Conservation (phyloP, 2,797 vertebrate species). For the Remorina albescens region DNA sequence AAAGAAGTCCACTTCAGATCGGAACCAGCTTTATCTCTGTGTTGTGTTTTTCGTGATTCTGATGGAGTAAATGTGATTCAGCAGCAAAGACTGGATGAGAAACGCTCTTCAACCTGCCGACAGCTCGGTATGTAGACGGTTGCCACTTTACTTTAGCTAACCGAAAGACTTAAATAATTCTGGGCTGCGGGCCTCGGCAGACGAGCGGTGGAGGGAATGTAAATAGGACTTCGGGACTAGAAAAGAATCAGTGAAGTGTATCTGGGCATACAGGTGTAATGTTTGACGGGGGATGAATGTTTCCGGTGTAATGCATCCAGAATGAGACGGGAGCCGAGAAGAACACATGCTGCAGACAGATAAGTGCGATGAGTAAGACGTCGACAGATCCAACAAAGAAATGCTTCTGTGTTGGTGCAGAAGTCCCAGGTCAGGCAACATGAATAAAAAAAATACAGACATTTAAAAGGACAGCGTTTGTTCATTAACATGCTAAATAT, state of each 20-base stretch:
- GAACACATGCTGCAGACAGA: slow-evolving; percentile 51
- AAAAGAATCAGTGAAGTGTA: slow-evolving; percentile 44
- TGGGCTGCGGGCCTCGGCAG: slow-evolving; percentile 18
- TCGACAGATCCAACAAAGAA: slow-evolving; percentile 51
- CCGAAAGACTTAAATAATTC: slow-evolving; percentile 21
- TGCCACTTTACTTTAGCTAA: neutral
- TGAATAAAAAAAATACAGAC: neutral
- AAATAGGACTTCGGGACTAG: slow-evolving; percentile 36
- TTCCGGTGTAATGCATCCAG: slow-evolving; percentile 51
- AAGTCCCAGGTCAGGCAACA: slow-evolving; percentile 31
- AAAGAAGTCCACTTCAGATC: too few species aligned
- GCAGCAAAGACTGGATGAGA: too few species aligned
- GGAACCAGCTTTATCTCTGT: too few species aligned
- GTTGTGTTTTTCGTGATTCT: too few species aligned
- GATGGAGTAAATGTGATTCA: neutral
- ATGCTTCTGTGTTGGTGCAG: slow-evolving; percentile 25
- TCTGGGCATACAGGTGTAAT: slow-evolving; percentile 54
- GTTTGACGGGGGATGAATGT: slow-evolving; percentile 58
- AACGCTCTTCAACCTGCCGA: neutral
- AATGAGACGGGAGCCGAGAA: slow-evolving; percentile 32
- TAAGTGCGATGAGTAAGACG: slow-evolving; percentile 53
- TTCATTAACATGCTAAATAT: slow-evolving; percentile 38
- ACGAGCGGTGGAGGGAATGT: slow-evolving; percentile 20
- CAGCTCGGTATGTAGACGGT: neutral
- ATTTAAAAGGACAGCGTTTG: too few species aligned